Conservation (phyloP, 2,888 invertebrate species). For the Pollenia amentaria region DNA sequence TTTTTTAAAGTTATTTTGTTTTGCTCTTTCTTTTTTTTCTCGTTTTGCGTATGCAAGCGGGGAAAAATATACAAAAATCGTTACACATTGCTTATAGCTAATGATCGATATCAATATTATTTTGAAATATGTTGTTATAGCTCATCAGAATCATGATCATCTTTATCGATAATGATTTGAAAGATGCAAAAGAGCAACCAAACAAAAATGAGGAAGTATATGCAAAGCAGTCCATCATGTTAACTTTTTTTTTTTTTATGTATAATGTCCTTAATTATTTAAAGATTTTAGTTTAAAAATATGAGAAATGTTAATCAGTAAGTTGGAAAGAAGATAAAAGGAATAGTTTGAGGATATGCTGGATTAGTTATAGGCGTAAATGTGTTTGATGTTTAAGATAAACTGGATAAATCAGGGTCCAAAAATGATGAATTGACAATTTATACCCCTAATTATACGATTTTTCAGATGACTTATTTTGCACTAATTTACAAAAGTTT, state of each 20-base stretch:
- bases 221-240: conserved; percentile 58
- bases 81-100: conserved; percentile 73
- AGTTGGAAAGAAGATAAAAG: background rate
- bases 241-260: conserved; percentile 13
- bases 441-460: too few relatives aligned
- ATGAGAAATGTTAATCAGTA: background rate
- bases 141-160: conserved; percentile 70
- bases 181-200: conserved; percentile 29
- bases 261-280: conserved; percentile 23
- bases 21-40: conserved; percentile 2
- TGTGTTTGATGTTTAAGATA: too few relatives aligned
- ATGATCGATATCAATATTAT: conserved; percentile 74
- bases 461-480: too few relatives aligned
- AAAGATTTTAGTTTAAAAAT: background rate
- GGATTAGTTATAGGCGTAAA: too few relatives aligned
- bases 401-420: too few relatives aligned
- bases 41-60: conserved; percentile 41
- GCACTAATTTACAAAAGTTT: too few relatives aligned
- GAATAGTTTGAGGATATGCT: too few relatives aligned
- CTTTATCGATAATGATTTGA: conserved; percentile 54
- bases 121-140: conserved; percentile 74
- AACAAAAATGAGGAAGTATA: conserved; percentile 63
- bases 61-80: conserved; percentile 49
- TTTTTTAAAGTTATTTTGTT: conserved; percentile 51
- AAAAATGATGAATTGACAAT: too few relatives aligned